Evolutionary conservation across 2,888 invertebrate genomes (phyloP).

Genomic region (Platycheirus rosarum): DNA sequence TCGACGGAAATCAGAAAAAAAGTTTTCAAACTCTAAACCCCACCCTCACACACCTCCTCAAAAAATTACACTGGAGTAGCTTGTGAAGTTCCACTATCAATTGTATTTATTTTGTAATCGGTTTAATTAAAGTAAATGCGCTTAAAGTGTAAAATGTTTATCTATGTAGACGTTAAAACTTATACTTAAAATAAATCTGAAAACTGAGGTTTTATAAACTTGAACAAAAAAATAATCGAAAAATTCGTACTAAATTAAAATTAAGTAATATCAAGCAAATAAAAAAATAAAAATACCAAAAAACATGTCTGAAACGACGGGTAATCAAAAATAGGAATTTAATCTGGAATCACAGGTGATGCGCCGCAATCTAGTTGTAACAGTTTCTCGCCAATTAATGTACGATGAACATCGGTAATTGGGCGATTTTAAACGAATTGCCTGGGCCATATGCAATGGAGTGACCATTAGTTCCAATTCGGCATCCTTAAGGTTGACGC

Average conservation of each 20-base stretch:
- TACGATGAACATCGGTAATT: background rate
- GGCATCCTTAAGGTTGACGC: slow-evolving; percentile 97
- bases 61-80: too few relatives aligned
- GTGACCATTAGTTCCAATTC: slow-evolving; percentile 97
- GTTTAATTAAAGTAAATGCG: slow-evolving; percentile 14
- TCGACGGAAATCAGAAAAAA: too few relatives aligned
- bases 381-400: slow-evolving; percentile 21
- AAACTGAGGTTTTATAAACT: background rate
- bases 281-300: slow-evolving; percentile 6
- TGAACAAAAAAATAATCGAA: too few relatives aligned
- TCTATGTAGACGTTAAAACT: slow-evolving; percentile 2
- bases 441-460: slow-evolving; percentile 98
- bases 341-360: slow-evolving; percentile 71
- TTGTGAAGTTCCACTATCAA: too few relatives aligned
- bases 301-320: slow-evolving; percentile 30
- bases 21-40: too few relatives aligned
- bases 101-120: slow-evolving; percentile 16
- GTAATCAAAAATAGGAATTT: slow-evolving; percentile 53
- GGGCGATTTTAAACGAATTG: slow-evolving; percentile 87
- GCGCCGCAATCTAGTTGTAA: slow-evolving; percentile 38
- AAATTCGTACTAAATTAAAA: background rate
- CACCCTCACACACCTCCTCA: too few relatives aligned
- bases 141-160: background rate
- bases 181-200: background rate
- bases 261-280: slow-evolving; percentile 1